Evolutionary conservation across 2,888 invertebrate species (phyloP).

Genomic region (Mythimna lalbum): DNA sequence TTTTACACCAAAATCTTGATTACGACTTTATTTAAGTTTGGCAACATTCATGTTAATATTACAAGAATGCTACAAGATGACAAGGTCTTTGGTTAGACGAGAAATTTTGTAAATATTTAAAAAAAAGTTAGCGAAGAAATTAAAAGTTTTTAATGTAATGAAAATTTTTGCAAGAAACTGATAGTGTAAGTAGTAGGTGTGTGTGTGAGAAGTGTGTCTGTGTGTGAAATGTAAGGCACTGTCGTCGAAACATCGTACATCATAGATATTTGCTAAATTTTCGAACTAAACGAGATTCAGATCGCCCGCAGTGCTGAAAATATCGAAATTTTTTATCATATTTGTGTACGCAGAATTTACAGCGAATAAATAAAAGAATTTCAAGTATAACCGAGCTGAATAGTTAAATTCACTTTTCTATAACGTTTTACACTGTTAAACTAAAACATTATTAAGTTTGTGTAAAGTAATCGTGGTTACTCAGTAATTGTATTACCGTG

Average conservation of each 20-base stretch:
- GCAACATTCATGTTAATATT: constrained; percentile 64
- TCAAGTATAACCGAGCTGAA: constrained; percentile 26
- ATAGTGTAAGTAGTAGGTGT: constrained; percentile 70
- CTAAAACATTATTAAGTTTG: constrained; percentile 46
- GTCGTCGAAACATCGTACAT: constrained; percentile 3
- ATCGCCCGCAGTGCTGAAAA: constrained; percentile 17
- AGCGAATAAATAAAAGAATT: constrained; percentile 9
- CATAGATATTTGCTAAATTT: constrained; percentile 1
- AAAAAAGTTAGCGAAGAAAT: constrained; percentile 64
- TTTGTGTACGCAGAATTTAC: constrained; percentile 31
- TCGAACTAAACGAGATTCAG: not conserved
- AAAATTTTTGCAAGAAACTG: constrained; percentile 73
- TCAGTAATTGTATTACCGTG: constrained; percentile 28
- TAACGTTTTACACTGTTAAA: constrained; percentile 58
- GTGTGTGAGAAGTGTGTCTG: constrained; percentile 54
- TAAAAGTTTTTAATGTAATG: constrained; percentile 74
- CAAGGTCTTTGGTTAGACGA: constrained; percentile 55
- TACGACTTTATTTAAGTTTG: constrained; percentile 31
- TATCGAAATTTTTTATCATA: constrained; percentile 32
- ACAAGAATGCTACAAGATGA: constrained; percentile 55
- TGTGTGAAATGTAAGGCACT: constrained; percentile 47
- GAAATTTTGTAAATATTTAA: constrained; percentile 83
- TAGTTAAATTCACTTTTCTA: constrained; percentile 51
- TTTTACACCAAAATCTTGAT: constrained; percentile 5
- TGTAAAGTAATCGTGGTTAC: constrained; percentile 43